These are phyloP conservation scores for Agelastica alni DNA, from an alignment of 2,888 invertebrate species.

Conservation along the genomic window DNA sequence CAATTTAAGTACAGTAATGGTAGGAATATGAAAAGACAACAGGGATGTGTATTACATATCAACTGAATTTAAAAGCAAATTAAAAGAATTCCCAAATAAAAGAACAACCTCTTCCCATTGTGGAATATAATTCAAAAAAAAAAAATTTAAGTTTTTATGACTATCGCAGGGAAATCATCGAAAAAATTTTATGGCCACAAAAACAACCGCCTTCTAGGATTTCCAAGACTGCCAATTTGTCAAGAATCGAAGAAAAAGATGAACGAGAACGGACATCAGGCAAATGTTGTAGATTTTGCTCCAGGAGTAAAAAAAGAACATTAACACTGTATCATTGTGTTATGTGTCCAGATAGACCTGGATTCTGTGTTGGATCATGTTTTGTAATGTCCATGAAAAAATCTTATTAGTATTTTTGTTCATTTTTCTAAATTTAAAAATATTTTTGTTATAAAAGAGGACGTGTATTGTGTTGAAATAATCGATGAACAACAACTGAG, in stretches of 20 bases:
- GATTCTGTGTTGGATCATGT: conserved; percentile 2
- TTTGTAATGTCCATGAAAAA: too few relatives aligned
- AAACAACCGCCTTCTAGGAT: neutral
- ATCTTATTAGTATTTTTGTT: too few relatives aligned
- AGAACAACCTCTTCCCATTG: conserved; percentile 3
- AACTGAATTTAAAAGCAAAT: conserved; percentile 5
- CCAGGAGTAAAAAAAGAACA: neutral
- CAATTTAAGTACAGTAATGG: too few relatives aligned
- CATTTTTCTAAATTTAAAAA: too few relatives aligned
- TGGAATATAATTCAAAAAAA: neutral
- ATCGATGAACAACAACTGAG: too few relatives aligned
- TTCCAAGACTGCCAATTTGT: neutral
- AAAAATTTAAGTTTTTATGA: conserved; percentile 1
- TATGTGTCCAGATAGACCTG: conserved; percentile 1
- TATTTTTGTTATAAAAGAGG: too few relatives aligned
- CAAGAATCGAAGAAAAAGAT: neutral
- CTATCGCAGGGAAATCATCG: neutral
- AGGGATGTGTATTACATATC: neutral
- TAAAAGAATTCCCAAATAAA: neutral
- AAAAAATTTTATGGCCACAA: neutral
- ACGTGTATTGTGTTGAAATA: too few relatives aligned
- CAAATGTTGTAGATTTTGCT: neutral
- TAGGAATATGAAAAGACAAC: neutral
- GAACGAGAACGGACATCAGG: neutral
- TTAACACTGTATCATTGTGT: neutral